A percentile compares a stretch with the other conserved stretches of the same genome.
Evolutionary conservation across 2,888 invertebrate genomes (phyloP).

Genomic region (Trimorus sp.): DNA sequence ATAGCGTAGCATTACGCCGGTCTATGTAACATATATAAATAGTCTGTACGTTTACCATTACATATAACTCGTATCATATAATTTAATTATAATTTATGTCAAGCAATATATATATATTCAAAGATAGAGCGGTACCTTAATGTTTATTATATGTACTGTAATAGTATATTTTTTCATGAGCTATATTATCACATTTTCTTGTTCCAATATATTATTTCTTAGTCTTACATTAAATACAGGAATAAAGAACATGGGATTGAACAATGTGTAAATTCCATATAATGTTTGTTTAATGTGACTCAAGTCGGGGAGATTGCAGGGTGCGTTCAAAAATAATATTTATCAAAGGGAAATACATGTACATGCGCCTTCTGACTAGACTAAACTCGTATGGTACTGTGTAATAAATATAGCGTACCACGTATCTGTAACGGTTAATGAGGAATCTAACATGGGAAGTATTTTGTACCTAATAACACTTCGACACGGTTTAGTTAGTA

Average conservation of each 20-base stretch:
- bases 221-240: conserved; percentile 20
- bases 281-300: too few species aligned
- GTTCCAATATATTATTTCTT: conserved; percentile 36
- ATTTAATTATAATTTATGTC: conserved; percentile 67
- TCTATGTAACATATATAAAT: conserved; percentile 52
- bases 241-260: not conserved
- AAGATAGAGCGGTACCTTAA: conserved; percentile 22
- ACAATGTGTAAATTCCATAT: not conserved
- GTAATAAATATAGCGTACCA: conserved; percentile 45
- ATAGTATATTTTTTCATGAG: conserved; percentile 45
- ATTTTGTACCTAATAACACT: conserved; percentile 39
- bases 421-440: conserved; percentile 32
- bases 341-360: conserved; percentile 49
- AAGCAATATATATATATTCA: conserved; percentile 68
- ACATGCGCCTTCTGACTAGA: conserved; percentile 52
- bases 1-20: conserved; percentile 73
- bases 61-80: conserved; percentile 66
- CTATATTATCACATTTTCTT: conserved; percentile 69
- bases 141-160: conserved; percentile 34
- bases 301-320: not conserved
- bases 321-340: conserved; percentile 32
- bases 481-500: conserved; percentile 17
- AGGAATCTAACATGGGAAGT: conserved; percentile 40
- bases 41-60: conserved; percentile 56
- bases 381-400: conserved; percentile 49